These are phyloP conservation scores for Apantesis nais DNA, from an alignment of 2,888 invertebrate genomes.

Conservation along the genomic window DNA sequence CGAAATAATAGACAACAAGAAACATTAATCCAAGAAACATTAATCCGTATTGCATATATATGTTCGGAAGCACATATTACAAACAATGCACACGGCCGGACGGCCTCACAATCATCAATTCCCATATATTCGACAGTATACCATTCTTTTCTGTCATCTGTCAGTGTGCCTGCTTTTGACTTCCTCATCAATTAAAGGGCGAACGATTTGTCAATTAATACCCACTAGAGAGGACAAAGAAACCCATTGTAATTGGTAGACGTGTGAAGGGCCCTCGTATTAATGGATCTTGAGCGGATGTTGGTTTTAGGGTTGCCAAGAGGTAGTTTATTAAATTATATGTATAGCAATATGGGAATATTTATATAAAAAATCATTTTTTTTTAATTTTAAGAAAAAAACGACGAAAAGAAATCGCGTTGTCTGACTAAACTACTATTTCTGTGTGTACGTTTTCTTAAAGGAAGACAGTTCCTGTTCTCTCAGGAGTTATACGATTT, in stretches of 20 bases:
- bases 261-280: slow-evolving; percentile 63
- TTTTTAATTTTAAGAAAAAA: not conserved
- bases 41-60: not conserved
- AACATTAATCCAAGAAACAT: not conserved
- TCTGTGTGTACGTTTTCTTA: not conserved
- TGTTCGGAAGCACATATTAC: not conserved
- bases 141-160: slow-evolving; percentile 48
- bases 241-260: slow-evolving; percentile 64
- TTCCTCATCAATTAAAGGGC: slow-evolving; percentile 58
- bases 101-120: slow-evolving; percentile 25
- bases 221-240: slow-evolving; percentile 63
- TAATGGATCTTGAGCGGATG: slow-evolving; percentile 65
- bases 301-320: slow-evolving; percentile 21
- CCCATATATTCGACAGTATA: slow-evolving; percentile 26
- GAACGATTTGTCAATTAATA: slow-evolving; percentile 71
- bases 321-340: not conserved
- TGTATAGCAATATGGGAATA: not conserved
- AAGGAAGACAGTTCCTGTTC: not conserved
- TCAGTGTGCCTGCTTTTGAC: slow-evolving; percentile 52
- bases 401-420: not conserved
- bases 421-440: not conserved
- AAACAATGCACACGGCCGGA: not conserved
- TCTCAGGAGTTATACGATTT: not conserved
- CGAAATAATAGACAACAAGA: not conserved
- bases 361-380: not conserved